Base-by-base conservation (phyloP, 1,140 invertebrate genomes). In the Drosophila novamexicana region DNA sequence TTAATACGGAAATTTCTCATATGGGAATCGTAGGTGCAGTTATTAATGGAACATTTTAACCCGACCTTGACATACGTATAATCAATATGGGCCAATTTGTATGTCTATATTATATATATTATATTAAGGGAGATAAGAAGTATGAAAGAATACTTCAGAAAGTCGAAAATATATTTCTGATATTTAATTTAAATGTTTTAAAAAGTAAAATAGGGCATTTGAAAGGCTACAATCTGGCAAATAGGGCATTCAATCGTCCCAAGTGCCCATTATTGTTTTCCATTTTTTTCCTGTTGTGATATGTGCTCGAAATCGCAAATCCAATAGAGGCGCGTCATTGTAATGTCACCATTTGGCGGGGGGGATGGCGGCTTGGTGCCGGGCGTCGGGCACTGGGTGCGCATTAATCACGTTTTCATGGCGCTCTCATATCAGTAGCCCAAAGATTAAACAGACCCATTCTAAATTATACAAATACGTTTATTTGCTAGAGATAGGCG, bases 281-380 rank as follows among this genome's bases (percentile, higher is more conserved):
- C 36, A 16, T 36, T 18, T 10, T 40, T 44, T 68, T 72, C 44
- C 78, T 54, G 64, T 67, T 81, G 57, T 57, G 67, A 77, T 74
- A 72, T 71, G 80, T 58, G 42, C 29, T 67, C 36, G 47, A 14
- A 62, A 54, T 64, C 39, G 14, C 36, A 45, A 45, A 45, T 53
- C 42, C 34, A 22, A 59, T 62, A 67, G 58, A 71, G 70, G 47
- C 69, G 56, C 37, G 44, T 34, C 68, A 65, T 58, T 76, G 49
- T 80, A 22, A n/a, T 45, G 42, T 32, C 3, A 9, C 10, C 42
- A 39, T 7, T 45, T 14, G n/a, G 44, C 2, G 44, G 14, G 6
- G 14, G 14, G 5, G 14, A 7, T 2, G 42, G n/a, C 6, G 4
- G 42, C 37, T 29, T 29, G 7, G 37, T 4, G 37, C 37, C 9